These are phyloP conservation scores for Alsophila aescularia DNA, from an alignment of 2,888 invertebrate species.

Conservation along the genomic window DNA sequence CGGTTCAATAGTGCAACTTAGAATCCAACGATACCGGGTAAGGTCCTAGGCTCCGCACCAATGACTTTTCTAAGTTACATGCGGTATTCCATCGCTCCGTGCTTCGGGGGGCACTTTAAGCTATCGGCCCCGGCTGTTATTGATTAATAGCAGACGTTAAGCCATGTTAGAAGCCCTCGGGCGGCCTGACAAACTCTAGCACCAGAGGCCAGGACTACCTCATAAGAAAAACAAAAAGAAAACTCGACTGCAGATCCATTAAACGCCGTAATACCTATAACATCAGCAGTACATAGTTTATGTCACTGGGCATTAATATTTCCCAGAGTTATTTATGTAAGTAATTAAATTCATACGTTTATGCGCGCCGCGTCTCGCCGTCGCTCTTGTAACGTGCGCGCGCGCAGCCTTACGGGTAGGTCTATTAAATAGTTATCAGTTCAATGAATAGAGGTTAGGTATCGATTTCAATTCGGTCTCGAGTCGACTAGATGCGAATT, in stretches of 20 bases:
- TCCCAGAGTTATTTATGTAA: constrained; percentile 5
- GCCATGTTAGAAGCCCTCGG: too few relatives aligned
- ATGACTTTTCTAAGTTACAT: too few relatives aligned
- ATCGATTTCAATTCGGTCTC: constrained; percentile 51
- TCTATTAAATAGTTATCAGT: constrained; percentile 56
- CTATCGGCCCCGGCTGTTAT: too few relatives aligned
- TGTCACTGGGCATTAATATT: constrained; percentile 14
- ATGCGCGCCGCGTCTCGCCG: constrained; percentile 14
- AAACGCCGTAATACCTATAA: constrained; percentile 3
- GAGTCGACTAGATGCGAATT: constrained; percentile 29
- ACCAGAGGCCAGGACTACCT: too few relatives aligned
- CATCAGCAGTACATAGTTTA: constrained; percentile 13
- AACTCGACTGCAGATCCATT: constrained; percentile 1
- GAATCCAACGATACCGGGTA: too few relatives aligned
- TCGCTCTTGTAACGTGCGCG: constrained; percentile 3
- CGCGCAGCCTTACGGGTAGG: constrained; percentile 16
- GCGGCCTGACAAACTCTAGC: too few relatives aligned
- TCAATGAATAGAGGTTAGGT: constrained; percentile 54
- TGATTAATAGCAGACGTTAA: too few relatives aligned
- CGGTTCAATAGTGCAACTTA: too few relatives aligned
- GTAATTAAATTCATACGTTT: constrained; percentile 19
- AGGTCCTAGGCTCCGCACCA: too few relatives aligned
- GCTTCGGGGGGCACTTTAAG: too few relatives aligned
- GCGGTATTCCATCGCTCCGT: too few relatives aligned
- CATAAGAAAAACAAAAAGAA: constrained; percentile 1